A percentile compares a stretch with the other conserved stretches of the same genome.
phyloP scores from a whole-genome alignment of 2,113 vertebrate species.

The Rhodinocichla rosea region DNA sequence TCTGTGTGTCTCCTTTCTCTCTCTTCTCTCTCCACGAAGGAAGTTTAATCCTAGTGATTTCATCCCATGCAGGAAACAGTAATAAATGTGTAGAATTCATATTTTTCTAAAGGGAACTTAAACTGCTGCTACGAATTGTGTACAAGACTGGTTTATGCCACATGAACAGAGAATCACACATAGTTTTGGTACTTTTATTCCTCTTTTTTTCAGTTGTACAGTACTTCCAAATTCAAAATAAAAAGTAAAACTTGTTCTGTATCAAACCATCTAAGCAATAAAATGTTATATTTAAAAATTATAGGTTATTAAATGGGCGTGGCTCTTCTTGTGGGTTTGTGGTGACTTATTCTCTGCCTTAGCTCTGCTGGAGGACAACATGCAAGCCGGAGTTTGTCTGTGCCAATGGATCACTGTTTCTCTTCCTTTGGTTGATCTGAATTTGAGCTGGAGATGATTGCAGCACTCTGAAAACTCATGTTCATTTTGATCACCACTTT shows the following conservation, averaged over 20 bases:
- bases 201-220: conserved; percentile 80
- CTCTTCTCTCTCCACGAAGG: conserved; percentile 70
- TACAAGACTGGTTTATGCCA: conserved; percentile 82
- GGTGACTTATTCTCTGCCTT: not conserved
- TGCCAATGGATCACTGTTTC: not conserved
- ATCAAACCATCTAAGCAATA: conserved; percentile 97
- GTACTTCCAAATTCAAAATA: conserved; percentile 86
- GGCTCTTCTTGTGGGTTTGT: conserved; percentile 42
- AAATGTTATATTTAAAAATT: conserved; percentile 90
- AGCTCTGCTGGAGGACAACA: not conserved
- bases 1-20: conserved; percentile 28
- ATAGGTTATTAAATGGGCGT: not conserved
- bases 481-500: not conserved
- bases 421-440: not conserved
- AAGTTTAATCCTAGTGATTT: conserved; percentile 75
- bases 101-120: conserved; percentile 87
- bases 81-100: conserved; percentile 78
- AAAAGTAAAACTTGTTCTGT: conserved; percentile 89
- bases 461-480: not conserved
- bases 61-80: conserved; percentile 78
- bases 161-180: conserved; percentile 85
- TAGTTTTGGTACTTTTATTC: conserved; percentile 78
- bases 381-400: not conserved
- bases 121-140: conserved; percentile 84
- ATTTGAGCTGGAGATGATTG: not conserved